Evolutionary conservation across 2,888 invertebrate genomes (phyloP).

Genomic region (Callimorpha dominula): DNA sequence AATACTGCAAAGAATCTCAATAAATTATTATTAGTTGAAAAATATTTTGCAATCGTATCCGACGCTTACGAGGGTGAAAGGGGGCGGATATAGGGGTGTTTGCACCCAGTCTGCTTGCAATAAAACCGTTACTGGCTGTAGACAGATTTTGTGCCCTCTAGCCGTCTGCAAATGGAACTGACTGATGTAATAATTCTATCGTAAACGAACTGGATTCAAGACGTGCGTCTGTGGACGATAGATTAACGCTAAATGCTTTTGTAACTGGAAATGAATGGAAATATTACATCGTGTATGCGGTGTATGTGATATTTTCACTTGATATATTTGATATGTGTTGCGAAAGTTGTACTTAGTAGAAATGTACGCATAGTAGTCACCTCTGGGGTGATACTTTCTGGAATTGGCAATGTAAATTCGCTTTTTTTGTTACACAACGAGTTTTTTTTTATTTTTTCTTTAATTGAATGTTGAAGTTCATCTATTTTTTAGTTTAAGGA

Average conservation of each 20-base stretch:
- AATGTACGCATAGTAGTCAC: background rate
- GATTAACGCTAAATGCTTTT: conserved; percentile 23
- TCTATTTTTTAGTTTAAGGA: no score
- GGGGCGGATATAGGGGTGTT: conserved; percentile 45
- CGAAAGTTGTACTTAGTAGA: background rate
- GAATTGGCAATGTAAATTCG: no score
- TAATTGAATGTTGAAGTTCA: no score
- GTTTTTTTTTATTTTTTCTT: no score
- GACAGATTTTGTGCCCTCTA: conserved; percentile 57
- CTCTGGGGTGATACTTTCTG: no score
- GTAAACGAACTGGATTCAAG: conserved; percentile 46
- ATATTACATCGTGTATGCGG: background rate
- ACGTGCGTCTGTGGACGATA: conserved; percentile 27
- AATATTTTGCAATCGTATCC: conserved; percentile 54
- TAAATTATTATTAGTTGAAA: conserved; percentile 37
- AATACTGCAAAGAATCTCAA: conserved; percentile 35
- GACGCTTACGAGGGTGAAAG: conserved; percentile 26
- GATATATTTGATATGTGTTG: no score
- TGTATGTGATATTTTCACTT: background rate
- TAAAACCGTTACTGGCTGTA: conserved; percentile 61
- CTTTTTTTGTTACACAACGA: no score
- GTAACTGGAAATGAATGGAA: background rate
- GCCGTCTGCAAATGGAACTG: conserved; percentile 49
- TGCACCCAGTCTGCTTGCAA: conserved; percentile 56
- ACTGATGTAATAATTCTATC: conserved; percentile 58